Conservation (phyloP, 2,797 vertebrate species). For the Macroramphosus scolopax region DNA sequence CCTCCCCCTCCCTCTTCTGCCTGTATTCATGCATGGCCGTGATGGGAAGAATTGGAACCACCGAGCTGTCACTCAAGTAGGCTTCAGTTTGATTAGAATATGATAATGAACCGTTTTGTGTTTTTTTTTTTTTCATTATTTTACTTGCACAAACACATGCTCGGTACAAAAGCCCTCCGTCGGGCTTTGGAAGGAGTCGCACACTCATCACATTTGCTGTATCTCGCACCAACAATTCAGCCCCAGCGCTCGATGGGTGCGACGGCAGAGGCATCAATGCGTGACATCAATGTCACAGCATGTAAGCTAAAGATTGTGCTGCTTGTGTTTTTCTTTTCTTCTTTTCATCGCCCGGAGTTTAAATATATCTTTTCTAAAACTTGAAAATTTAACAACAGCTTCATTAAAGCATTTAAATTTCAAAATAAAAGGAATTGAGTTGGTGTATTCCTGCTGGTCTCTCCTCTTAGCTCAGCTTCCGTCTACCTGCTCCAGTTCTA, state of each 20-base stretch:
- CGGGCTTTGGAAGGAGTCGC: slow-evolving; percentile 1
- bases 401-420: too few relatives aligned
- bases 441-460: too few relatives aligned
- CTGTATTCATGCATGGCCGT: slow-evolving; percentile 80
- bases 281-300: slow-evolving; percentile 28
- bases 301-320: slow-evolving; percentile 21
- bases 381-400: too few relatives aligned
- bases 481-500: too few relatives aligned
- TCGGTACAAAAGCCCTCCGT: background rate
- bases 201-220: slow-evolving; percentile 4
- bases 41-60: slow-evolving; percentile 84
- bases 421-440: too few relatives aligned
- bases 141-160: slow-evolving; percentile 1
- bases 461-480: too few relatives aligned
- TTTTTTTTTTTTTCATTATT: slow-evolving; percentile 21
- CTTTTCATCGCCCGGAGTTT: too few relatives aligned
- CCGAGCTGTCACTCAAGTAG: slow-evolving; percentile 86
- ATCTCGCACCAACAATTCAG: background rate
- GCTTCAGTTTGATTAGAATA: slow-evolving; percentile 74
- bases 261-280: slow-evolving; percentile 20
- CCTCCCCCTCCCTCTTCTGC: slow-evolving; percentile 60
- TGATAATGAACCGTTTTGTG: slow-evolving; percentile 44
- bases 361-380: too few relatives aligned
- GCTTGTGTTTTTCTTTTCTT: too few relatives aligned
- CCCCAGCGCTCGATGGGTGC: slow-evolving; percentile 1